Percentiles rank a stretch among this genome's conserved stretches.
phyloP scores from a whole-genome alignment of 2,888 invertebrate genomes.

The Volucella inanis region DNA sequence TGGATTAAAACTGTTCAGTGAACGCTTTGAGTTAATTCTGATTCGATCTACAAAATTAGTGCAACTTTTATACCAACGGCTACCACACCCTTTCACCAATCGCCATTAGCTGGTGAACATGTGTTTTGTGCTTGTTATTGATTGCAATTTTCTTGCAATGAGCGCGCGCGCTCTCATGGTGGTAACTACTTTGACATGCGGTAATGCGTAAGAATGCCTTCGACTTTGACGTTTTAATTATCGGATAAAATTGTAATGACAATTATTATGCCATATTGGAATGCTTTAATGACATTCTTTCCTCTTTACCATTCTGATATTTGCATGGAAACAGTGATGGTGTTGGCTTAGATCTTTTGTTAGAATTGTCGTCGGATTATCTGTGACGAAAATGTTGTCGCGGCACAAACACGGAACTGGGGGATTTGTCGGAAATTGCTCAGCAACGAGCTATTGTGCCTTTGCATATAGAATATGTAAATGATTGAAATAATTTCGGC shows the following conservation, averaged over 20 bases:
- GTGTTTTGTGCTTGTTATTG: constrained; percentile 22
- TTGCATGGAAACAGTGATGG: constrained; percentile 28
- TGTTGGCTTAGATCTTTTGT: not conserved
- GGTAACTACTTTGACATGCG: constrained; percentile 47
- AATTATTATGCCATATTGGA: constrained; percentile 48
- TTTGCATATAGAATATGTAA: too few relatives aligned
- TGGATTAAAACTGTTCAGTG: constrained; percentile 79
- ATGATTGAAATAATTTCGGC: too few relatives aligned
- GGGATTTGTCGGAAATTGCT: too few relatives aligned
- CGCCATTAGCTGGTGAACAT: not conserved
- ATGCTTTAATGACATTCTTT: constrained; percentile 19
- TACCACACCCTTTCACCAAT: constrained; percentile 52
- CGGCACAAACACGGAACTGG: not conserved
- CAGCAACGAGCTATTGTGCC: too few relatives aligned
- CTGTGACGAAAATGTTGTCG: not conserved
- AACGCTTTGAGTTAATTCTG: constrained; percentile 81
- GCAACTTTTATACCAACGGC: constrained; percentile 81
- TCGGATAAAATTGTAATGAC: constrained; percentile 34
- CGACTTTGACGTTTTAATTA: constrained; percentile 69
- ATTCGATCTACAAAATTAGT: constrained; percentile 80
- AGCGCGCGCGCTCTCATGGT: constrained; percentile 7
- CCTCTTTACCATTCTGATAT: not conserved
- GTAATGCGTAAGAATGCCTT: constrained; percentile 60
- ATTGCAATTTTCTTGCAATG: constrained; percentile 46
- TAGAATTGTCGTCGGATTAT: not conserved